Percentiles rank a stretch among this genome's conserved stretches.
Evolutionary conservation across 2,797 vertebrate species (phyloP).

Genomic region (Phyllotis vaccarum): DNA sequence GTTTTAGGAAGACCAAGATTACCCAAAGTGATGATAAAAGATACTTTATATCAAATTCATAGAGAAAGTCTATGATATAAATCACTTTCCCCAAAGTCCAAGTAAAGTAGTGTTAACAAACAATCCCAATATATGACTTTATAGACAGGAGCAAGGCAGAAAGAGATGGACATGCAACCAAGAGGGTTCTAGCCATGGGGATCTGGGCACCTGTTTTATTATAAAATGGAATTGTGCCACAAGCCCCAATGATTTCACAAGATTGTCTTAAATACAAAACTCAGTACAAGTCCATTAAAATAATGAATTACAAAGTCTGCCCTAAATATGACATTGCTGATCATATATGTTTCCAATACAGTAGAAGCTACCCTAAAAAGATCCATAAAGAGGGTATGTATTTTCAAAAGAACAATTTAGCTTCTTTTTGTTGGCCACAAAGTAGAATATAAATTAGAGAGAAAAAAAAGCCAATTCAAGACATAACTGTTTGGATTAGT

Average conservation of each 20-base stretch:
- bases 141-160: neutral
- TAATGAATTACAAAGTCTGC: conserved; percentile 40
- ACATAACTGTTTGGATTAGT: conserved; percentile 32
- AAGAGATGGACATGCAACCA: neutral
- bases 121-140: neutral
- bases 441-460: conserved; percentile 14
- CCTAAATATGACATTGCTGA: neutral
- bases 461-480: conserved; percentile 47
- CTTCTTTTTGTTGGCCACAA: conserved; percentile 20
- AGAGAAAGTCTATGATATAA: conserved; percentile 36
- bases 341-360: neutral
- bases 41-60: conserved; percentile 21
- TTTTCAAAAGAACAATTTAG: neutral
- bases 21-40: conserved; percentile 46
- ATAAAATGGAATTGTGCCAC: neutral
- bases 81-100: conserved; percentile 42
- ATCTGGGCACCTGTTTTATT: conserved; percentile 6
- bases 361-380: neutral
- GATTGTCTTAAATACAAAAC: conserved; percentile 54
- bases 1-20: conserved; percentile 47
- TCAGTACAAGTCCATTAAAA: conserved; percentile 31
- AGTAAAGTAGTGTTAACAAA: neutral
- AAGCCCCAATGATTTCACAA: neutral
- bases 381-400: neutral
- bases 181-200: neutral